A percentile compares a stretch with the other conserved stretches of the same genome.
These are phyloP conservation scores for Rhyacophila evoluta DNA, from an alignment of 2,888 invertebrate genomes.

Conservation along the genomic window DNA sequence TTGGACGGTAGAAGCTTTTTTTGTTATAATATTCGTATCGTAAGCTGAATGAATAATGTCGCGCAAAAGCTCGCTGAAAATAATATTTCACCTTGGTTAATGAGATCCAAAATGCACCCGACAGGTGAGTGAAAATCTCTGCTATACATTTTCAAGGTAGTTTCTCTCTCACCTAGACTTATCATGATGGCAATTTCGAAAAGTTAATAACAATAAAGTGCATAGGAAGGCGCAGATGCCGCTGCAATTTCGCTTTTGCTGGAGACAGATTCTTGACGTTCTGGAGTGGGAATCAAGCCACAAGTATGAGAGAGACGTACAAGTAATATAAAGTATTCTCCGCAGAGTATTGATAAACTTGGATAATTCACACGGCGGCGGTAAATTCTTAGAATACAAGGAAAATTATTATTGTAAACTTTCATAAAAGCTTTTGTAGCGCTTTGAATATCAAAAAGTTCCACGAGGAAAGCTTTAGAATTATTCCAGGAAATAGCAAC, in stretches of 20 bases:
- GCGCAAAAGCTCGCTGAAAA: neutral
- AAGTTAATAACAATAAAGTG: constrained; percentile 54
- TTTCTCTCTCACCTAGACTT: constrained; percentile 45
- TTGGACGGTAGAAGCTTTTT: too few relatives aligned
- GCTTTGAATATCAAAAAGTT: too few relatives aligned
- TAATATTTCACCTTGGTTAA: constrained; percentile 39
- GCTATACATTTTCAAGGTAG: constrained; percentile 7
- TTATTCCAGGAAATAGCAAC: too few relatives aligned
- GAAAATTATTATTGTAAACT: neutral
- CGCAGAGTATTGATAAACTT: neutral
- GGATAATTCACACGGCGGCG: neutral
- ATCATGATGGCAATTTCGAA: constrained; percentile 43
- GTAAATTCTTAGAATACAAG: neutral
- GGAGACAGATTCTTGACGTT: constrained; percentile 24
- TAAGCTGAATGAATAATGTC: constrained; percentile 8
- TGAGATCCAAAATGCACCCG: constrained; percentile 44
- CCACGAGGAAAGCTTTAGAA: too few relatives aligned
- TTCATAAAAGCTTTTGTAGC: too few relatives aligned
- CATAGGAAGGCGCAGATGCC: constrained; percentile 45
- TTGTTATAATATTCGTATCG: too few relatives aligned
- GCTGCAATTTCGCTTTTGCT: constrained; percentile 12
- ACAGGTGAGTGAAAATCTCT: constrained; percentile 46
- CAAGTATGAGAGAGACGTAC: neutral
- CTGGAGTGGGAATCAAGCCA: neutral
- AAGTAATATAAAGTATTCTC: neutral